Evolutionary conservation across 64 coral and sea anemone species (phyloP), one percentile per base, ranked within the genome.

Genomic region (Actinia tenebrosa): DNA sequence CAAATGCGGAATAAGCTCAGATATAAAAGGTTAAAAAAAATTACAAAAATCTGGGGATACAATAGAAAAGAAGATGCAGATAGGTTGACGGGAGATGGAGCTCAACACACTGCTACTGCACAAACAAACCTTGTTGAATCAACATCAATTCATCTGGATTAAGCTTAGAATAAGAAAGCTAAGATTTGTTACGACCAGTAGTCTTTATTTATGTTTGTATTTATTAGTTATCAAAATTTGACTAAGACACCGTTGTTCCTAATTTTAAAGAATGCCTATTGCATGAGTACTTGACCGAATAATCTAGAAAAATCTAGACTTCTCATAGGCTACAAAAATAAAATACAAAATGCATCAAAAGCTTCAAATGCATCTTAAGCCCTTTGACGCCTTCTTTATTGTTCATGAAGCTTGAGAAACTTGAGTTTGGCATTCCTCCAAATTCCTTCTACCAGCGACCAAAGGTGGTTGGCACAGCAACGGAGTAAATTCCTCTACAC

Each of bases 401-500:
- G 69, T 75, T 16, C 7, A 11, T 42, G 27, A 25, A 75, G 69
- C 26, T 42, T 37, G 11, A 75, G 26, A 25, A 42, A 10, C 69
- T 75, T 75, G 3, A 50, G 14, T 81, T 22, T 81, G 79, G 79
- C 79, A 81, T 53, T 22, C 42, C 79, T 81, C 79, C 79, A 81
- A 20, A 81, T 81, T 53, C 46, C 17, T 53, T 53, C 8, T 23
- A 4, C 17, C 8, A 81, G 79, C 79, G 45, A 79, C 79, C 14
- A 22, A 81, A 19, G 3, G 7, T 50, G 18, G 79, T 81, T 81
- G 79, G 79, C 79, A 81, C 44, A 53, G 79, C 79, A 81, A 81
- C 79, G 7, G 7, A 50, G 16, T 44, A 81, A 81, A 81, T 81
- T 81, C 79, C 79, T 81, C 22, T 47, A 79, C 77, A 47, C 27